Evolutionary conservation across 2,888 invertebrate genomes (phyloP).

Genomic region (Pseudeuparius sepicola): DNA sequence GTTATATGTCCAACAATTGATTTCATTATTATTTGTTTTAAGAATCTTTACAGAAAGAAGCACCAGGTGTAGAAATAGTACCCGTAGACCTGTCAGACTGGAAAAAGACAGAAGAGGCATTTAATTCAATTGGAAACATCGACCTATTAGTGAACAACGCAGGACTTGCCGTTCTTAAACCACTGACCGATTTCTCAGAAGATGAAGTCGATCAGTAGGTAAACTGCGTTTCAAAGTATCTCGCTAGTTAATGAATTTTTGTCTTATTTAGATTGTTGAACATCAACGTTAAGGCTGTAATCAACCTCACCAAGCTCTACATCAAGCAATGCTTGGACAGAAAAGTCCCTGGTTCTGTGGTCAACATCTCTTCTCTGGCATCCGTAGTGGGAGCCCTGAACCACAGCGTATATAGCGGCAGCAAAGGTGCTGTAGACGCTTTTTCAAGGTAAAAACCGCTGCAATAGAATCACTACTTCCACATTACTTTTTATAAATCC

Average conservation of each 20-base stretch:
- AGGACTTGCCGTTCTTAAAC: constrained; percentile 57
- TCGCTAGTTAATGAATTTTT: too few species aligned
- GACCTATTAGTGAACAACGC: constrained; percentile 89
- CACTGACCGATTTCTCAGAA: constrained; percentile 51
- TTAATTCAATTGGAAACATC: constrained; percentile 53
- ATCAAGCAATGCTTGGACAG: constrained; percentile 61
- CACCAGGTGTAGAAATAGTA: constrained; percentile 54
- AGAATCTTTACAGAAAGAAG: constrained; percentile 28
- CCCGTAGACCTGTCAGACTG: constrained; percentile 67
- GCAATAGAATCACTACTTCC: too few species aligned
- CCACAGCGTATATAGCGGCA: constrained; percentile 73
- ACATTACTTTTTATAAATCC: too few species aligned
- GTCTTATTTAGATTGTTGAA: constrained; percentile 55
- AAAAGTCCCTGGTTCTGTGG: constrained; percentile 67
- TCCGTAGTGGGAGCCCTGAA: constrained; percentile 62
- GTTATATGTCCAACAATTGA: too few species aligned
- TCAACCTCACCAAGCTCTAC: constrained; percentile 79
- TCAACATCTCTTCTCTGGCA: constrained; percentile 86
- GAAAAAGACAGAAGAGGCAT: constrained; percentile 54
- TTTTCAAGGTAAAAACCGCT: too few species aligned
- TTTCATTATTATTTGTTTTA: constrained; percentile 17
- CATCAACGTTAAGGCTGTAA: constrained; percentile 74
- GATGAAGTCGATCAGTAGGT: constrained; percentile 59
- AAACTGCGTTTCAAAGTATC: too few species aligned
- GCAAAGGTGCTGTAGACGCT: constrained; percentile 84